Conservation (phyloP, 2,113 vertebrate genomes). For the Kobus ellipsiprymnus region DNA sequence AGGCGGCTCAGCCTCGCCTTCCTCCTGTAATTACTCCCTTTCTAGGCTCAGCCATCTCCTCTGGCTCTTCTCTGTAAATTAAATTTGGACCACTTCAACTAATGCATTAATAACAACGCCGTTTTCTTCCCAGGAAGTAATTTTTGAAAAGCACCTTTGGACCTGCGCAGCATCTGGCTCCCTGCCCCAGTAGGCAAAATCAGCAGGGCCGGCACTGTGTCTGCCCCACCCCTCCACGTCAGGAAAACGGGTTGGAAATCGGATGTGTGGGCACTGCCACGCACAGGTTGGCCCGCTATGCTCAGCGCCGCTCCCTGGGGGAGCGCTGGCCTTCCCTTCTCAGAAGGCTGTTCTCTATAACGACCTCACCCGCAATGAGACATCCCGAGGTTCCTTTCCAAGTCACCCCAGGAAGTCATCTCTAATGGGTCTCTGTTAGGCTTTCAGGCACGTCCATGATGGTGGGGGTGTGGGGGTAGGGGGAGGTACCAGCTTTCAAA, state of each 20-base stretch:
- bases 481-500: background rate
- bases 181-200: background rate
- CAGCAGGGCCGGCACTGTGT: too few species aligned
- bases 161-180: background rate
- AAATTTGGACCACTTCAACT: background rate
- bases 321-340: accelerated
- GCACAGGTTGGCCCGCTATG: accelerated
- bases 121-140: background rate
- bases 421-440: accelerated
- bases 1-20: accelerated
- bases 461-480: background rate
- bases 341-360: background rate
- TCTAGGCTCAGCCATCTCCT: background rate
- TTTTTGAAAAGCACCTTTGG: background rate
- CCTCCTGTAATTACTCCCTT: background rate
- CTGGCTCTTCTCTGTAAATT: background rate
- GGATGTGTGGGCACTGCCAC: accelerated
- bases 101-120: background rate
- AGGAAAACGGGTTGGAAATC: background rate
- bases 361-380: background rate
- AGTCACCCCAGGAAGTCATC: background rate
- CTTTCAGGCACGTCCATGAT: accelerated
- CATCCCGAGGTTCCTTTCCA: background rate
- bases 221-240: background rate
- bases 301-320: accelerated